Evolutionary conservation across 2,797 vertebrate genomes (phyloP).

Genomic region (Neostethus bicornis): DNA sequence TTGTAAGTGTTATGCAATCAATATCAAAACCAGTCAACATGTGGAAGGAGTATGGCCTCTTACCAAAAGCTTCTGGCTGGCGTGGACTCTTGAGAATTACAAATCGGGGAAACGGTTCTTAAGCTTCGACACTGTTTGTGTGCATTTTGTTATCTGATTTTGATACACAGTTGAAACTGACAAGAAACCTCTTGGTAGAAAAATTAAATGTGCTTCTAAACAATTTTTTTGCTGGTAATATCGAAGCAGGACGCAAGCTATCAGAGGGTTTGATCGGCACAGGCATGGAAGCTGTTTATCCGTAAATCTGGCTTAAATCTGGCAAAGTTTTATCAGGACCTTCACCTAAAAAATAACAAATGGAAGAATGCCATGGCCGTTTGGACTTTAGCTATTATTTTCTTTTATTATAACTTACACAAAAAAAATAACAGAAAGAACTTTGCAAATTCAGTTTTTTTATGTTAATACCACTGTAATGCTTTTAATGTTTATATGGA

Average conservation of each 20-base stretch:
- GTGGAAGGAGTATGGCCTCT: constrained; percentile 40
- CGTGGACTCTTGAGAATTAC: constrained; percentile 37
- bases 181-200: constrained; percentile 51
- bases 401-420: constrained; percentile 21
- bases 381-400: constrained; percentile 54
- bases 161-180: constrained; percentile 41
- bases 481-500: background rate
- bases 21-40: constrained; percentile 60
- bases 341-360: constrained; percentile 36
- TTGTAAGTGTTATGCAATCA: constrained; percentile 48
- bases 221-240: constrained; percentile 44
- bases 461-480: background rate
- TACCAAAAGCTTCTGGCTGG: constrained; percentile 23
- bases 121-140: constrained; percentile 45
- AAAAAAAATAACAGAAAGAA: constrained; percentile 12
- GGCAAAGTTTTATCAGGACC: constrained; percentile 33
- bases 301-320: constrained; percentile 44
- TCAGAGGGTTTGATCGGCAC: constrained; percentile 54
- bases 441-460: constrained; percentile 13
- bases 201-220: constrained; percentile 68
- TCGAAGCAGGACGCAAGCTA: constrained; percentile 49
- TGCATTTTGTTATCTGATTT: constrained; percentile 59
- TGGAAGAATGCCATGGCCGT: constrained; percentile 58
- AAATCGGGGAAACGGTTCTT: constrained; percentile 49
- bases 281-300: constrained; percentile 56